Evolutionary conservation across 1,140 invertebrate species (phyloP).

Genomic region (Drosophila pallidifrons): DNA sequence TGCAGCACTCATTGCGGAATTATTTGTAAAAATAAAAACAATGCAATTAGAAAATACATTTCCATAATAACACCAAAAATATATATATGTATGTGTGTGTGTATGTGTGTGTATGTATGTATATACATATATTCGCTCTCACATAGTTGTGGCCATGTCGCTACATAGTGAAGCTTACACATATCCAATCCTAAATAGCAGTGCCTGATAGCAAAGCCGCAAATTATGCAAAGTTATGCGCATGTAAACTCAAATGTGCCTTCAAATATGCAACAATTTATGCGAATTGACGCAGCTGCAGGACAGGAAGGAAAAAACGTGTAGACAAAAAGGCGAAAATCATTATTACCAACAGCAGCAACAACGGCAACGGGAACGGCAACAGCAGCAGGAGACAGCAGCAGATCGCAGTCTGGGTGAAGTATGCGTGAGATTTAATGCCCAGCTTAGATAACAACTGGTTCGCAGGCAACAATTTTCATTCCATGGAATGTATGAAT

Average conservation of each 20-base stretch:
- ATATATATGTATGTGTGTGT: background rate
- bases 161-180: conserved; percentile 2
- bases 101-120: no score
- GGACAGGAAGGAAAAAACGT: conserved; percentile 18
- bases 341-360: conserved; percentile 58
- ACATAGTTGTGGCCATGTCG: conserved; percentile 11
- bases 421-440: conserved; percentile 44
- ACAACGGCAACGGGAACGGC: no score
- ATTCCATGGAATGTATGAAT: conserved; percentile 10
- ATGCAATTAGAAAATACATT: conserved; percentile 66
- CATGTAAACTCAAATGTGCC: conserved; percentile 49
- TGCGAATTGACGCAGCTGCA: conserved; percentile 71
- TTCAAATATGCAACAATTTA: conserved; percentile 77
- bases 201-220: conserved; percentile 49
- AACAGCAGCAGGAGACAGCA: background rate
- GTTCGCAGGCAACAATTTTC: conserved; percentile 5
- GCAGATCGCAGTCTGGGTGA: conserved; percentile 36
- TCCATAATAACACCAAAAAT: conserved; percentile 33
- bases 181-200: conserved; percentile 37
- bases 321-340: conserved; percentile 60
- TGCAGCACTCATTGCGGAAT: conserved; percentile 23
- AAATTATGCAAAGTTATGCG: conserved; percentile 80
- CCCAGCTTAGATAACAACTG: conserved; percentile 26
- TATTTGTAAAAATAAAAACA: conserved; percentile 68
- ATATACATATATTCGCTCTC: no score